Evolutionary conservation across 2,888 invertebrate genomes (phyloP).

Genomic region (Archips crataeganus): DNA sequence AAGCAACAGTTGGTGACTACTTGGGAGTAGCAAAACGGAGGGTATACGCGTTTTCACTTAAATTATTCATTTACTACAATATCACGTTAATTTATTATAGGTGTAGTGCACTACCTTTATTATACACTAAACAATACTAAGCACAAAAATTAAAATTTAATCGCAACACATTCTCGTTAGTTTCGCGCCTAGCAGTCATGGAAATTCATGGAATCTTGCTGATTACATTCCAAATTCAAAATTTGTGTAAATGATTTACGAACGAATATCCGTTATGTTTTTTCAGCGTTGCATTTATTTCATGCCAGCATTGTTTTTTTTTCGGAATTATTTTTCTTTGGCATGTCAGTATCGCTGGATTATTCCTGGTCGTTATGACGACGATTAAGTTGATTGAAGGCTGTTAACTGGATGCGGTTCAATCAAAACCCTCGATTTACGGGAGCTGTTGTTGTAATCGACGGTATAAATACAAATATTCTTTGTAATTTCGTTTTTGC

Average conservation of each 20-base stretch:
- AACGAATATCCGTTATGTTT: not conserved
- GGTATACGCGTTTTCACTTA: no score
- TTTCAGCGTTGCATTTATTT: not conserved
- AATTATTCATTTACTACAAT: no score
- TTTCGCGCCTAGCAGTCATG: no score
- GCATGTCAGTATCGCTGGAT: slow-evolving; percentile 15
- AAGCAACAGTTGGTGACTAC: no score
- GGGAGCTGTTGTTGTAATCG: not conserved
- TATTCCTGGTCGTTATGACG: slow-evolving; percentile 27
- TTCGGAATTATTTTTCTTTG: slow-evolving; percentile 1
- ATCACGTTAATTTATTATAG: no score
- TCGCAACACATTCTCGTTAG: no score
- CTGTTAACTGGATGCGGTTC: slow-evolving; percentile 27
- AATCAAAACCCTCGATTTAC: slow-evolving; percentile 35
- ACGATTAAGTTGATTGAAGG: slow-evolving; percentile 30
- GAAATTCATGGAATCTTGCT: not conserved
- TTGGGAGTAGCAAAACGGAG: no score
- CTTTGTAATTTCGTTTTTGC: slow-evolving; percentile 13
- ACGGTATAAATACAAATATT: slow-evolving; percentile 9
- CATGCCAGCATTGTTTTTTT: not conserved
- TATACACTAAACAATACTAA: no score
- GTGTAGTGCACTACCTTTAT: no score
- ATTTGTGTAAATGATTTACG: not conserved
- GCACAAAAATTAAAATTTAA: no score
- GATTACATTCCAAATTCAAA: not conserved